Evolutionary conservation across 2,113 vertebrate genomes (phyloP).

Genomic region (Thalassarche chlororhynchos): DNA sequence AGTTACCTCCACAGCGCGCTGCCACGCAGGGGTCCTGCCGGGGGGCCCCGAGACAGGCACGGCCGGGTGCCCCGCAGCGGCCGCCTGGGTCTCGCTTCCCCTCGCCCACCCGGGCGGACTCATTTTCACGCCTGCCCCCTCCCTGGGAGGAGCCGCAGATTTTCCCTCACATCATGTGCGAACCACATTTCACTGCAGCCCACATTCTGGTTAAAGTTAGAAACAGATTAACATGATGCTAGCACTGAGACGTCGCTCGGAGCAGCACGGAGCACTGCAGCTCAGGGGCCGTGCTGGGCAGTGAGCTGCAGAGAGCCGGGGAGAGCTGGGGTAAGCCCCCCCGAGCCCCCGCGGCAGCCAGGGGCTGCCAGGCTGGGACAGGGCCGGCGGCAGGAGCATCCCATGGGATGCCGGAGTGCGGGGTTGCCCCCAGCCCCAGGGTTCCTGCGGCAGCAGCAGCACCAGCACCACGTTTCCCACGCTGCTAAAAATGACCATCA

Average conservation of each 20-base stretch:
- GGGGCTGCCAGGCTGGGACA: neutral
- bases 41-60: rapidly evolving
- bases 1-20: rapidly evolving
- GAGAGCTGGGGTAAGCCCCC: neutral
- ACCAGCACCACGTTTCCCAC: neutral
- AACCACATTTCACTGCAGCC: neutral
- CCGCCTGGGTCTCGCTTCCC: neutral
- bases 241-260: rapidly evolving
- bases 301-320: neutral
- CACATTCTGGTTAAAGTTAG: conserved; percentile 5
- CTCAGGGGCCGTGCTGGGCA: neutral
- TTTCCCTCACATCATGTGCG: neutral
- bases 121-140: neutral
- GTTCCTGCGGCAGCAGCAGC: neutral
- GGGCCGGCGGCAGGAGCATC: neutral
- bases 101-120: neutral
- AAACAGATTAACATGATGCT: neutral
- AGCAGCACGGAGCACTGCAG: neutral
- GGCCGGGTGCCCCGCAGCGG: neutral
- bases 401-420: rapidly evolving
- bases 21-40: rapidly evolving
- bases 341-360: rapidly evolving
- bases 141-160: neutral
- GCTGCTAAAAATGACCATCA: neutral
- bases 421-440: rapidly evolving